phyloP scores from a whole-genome alignment of 2,113 vertebrate species.

The Gasterosteus nipponicus region DNA sequence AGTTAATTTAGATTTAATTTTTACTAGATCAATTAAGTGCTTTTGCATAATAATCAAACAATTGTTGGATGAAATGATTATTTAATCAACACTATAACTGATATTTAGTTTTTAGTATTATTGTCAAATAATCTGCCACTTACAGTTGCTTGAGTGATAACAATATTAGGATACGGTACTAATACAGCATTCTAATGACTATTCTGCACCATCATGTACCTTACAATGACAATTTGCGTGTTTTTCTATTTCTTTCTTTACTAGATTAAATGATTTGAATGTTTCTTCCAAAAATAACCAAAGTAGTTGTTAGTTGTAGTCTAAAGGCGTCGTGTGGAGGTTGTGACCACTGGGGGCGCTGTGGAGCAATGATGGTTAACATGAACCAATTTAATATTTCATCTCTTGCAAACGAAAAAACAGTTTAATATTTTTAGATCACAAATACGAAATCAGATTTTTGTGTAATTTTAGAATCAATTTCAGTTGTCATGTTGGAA shows the following conservation, averaged over 20 bases:
- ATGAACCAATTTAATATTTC: no score
- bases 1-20: not conserved
- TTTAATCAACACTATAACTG: not conserved
- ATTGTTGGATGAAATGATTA: not conserved
- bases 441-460: not conserved
- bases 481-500: no score
- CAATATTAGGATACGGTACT: not conserved
- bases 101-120: no score
- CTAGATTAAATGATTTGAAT: not conserved
- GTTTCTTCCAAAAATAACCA: no score
- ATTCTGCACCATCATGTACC: not conserved
- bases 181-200: not conserved
- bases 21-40: not conserved
- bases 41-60: no score
- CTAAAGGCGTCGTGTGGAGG: not conserved
- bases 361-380: not conserved
- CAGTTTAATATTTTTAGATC: not conserved
- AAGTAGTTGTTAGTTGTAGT: not conserved
- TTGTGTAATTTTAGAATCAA: not conserved
- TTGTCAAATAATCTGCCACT: no score
- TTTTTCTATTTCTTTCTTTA: not conserved
- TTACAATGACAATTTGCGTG: not conserved
- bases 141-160: not conserved
- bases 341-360: not conserved
- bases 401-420: no score